Conservation (phyloP, 2,113 vertebrate species). For the human (Homo sapiens) region DNA sequence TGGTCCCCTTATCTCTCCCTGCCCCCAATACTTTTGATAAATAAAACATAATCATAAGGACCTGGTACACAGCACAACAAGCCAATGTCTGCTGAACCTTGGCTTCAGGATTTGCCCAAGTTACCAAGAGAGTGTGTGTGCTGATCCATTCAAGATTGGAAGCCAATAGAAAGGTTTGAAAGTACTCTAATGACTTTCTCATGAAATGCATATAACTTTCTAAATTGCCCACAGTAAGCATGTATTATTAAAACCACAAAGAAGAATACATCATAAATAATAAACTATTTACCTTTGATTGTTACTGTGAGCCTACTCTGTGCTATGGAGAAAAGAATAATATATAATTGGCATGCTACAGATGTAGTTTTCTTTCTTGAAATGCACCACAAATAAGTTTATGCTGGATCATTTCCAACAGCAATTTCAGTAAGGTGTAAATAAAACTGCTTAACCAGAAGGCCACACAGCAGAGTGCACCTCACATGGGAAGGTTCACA, state of each 20-base stretch:
- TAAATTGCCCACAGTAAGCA: not conserved
- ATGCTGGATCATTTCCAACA: not conserved
- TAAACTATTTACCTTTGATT: not conserved
- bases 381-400: not conserved
- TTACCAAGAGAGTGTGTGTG: not conserved
- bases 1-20: not conserved
- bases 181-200: not conserved
- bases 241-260: not conserved
- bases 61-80: not conserved
- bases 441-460: not conserved
- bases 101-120: too few species aligned
- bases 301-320: not conserved
- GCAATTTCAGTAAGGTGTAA: not conserved
- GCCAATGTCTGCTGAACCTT: not conserved
- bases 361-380: not conserved
- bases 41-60: not conserved
- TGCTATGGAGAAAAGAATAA: not conserved
- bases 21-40: not conserved
- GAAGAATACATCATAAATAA: not conserved
- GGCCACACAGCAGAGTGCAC: not conserved
- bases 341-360: not conserved
- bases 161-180: not conserved
- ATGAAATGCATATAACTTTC: not conserved
- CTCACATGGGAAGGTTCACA: not conserved
- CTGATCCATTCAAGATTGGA: not conserved